Percentiles rank a stretch among this genome's conserved stretches.
phyloP scores from a whole-genome alignment of 2,797 vertebrate genomes.

The Parotocinclus haroldoi region DNA sequence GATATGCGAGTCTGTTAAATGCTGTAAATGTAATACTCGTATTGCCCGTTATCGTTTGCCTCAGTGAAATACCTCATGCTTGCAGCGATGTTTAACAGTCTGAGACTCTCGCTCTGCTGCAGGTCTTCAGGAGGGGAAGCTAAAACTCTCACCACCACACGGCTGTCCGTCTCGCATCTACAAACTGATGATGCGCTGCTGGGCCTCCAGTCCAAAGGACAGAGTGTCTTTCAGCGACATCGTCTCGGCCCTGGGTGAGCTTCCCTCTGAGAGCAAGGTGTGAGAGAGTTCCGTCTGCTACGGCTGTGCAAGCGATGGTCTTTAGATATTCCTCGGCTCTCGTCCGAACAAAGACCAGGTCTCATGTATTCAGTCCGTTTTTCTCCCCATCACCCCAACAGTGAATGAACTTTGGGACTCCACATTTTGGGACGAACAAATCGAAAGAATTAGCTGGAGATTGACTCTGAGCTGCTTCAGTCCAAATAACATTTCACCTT shows the following conservation, averaged over 20 bases:
- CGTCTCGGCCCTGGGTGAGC: slow-evolving; percentile 68
- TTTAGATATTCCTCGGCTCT: slow-evolving; percentile 4
- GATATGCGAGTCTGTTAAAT: too few species aligned
- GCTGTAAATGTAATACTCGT: too few species aligned
- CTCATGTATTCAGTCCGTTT: slow-evolving; percentile 4
- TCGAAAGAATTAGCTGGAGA: not conserved
- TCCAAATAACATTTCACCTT: not conserved
- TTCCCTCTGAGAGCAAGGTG: slow-evolving; percentile 75
- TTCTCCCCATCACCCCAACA: not conserved
- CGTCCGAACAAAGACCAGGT: slow-evolving; percentile 6
- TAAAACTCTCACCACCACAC: slow-evolving; percentile 70
- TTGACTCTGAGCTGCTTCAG: slow-evolving; percentile 9
- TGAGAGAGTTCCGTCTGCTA: slow-evolving; percentile 53
- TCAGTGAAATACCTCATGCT: too few species aligned
- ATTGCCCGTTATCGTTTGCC: too few species aligned
- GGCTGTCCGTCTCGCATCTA: slow-evolving; percentile 78
- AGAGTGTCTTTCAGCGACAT: slow-evolving; percentile 83
- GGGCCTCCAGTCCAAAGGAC: slow-evolving; percentile 82
- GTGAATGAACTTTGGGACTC: not conserved
- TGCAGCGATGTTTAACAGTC: too few species aligned
- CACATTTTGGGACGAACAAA: slow-evolving; percentile 1
- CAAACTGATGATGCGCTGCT: slow-evolving; percentile 83
- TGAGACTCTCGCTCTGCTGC: not conserved
- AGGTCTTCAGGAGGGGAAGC: slow-evolving; percentile 77
- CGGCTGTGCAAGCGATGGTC: not conserved